Evolutionary conservation across 2,797 vertebrate species (phyloP).

Genomic region (Anabas testudineus): DNA sequence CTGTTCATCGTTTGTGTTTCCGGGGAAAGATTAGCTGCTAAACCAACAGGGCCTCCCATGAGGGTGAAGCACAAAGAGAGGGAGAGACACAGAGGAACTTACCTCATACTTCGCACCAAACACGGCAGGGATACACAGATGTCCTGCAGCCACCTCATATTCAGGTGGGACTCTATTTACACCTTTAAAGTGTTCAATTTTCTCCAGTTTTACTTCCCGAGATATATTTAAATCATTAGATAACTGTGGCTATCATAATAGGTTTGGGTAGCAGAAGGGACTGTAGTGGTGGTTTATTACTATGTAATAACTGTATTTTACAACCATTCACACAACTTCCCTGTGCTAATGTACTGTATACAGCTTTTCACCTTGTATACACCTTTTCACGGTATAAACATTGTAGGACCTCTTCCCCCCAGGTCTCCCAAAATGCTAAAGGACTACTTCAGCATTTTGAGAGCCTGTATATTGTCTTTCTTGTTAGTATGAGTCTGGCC

Average conservation of each 20-base stretch:
- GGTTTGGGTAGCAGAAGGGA: neutral
- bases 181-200: neutral
- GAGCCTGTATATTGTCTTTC: no score
- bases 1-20: slow-evolving; percentile 78
- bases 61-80: slow-evolving; percentile 78
- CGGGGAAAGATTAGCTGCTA: slow-evolving; percentile 82
- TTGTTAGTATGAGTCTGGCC: no score
- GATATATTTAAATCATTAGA: slow-evolving; percentile 27
- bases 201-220: slow-evolving; percentile 4
- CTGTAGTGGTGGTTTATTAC: neutral
- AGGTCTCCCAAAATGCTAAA: no score
- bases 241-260: slow-evolving; percentile 31
- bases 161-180: slow-evolving; percentile 30
- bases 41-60: slow-evolving; percentile 83
- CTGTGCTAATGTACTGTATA: no score
- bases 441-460: no score
- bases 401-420: neutral
- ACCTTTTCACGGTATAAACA: neutral
- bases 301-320: neutral
- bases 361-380: no score
- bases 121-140: slow-evolving; percentile 44
- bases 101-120: slow-evolving; percentile 79
- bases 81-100: slow-evolving; percentile 80
- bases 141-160: slow-evolving; percentile 32
- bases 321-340: neutral